These are phyloP conservation scores for Danio rerio DNA, from an alignment of 2,113 vertebrate genomes.

Conservation along the genomic window DNA sequence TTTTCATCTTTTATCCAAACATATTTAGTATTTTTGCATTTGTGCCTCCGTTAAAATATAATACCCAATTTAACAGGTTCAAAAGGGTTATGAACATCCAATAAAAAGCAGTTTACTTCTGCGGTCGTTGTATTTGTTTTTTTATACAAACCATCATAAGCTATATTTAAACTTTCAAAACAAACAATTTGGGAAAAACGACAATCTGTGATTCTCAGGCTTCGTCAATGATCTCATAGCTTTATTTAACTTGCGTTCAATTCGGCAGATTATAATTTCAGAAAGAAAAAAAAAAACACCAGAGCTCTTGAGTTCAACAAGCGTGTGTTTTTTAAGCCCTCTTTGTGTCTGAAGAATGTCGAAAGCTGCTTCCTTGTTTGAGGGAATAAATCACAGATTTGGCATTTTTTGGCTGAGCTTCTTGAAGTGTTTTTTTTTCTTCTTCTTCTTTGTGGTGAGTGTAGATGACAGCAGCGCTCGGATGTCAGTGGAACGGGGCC, in stretches of 20 bases:
- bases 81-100: conserved; percentile 24
- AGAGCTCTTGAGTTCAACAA: background rate
- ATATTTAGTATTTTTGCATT: background rate
- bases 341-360: conserved; percentile 18
- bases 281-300: background rate
- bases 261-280: conserved; percentile 17
- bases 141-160: conserved; percentile 69
- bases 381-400: conserved; percentile 40
- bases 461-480: conserved; percentile 68
- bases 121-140: conserved; percentile 72
- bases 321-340: conserved; percentile 13
- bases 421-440: conserved; percentile 19
- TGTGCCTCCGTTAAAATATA: background rate
- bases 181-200: conserved; percentile 77
- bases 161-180: conserved; percentile 79
- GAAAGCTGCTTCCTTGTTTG: conserved; percentile 35
- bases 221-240: conserved; percentile 63
- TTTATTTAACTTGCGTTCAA: conserved; percentile 56
- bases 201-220: conserved; percentile 73
- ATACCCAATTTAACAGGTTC: conserved; percentile 22
- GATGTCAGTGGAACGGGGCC: conserved; percentile 70
- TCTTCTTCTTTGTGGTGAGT: conserved; percentile 51
- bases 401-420: conserved; percentile 25
- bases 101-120: conserved; percentile 69
- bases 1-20: too few species aligned